Evolutionary conservation across 2,797 vertebrate species (phyloP).

Genomic region (Ctenochaetus hawaiiensis): DNA sequence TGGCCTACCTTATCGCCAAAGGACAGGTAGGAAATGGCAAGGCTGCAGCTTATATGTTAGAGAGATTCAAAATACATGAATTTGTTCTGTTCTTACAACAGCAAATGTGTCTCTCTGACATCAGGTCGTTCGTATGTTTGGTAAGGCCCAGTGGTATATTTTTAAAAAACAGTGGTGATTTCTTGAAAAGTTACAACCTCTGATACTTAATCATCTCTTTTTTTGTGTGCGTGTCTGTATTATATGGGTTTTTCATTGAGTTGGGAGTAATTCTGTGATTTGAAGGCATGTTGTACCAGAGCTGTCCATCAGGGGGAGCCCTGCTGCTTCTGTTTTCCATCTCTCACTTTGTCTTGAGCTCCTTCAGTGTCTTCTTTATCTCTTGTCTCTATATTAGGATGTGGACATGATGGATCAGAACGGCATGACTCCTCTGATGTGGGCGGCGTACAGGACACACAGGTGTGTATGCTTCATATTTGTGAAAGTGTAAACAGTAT

Average conservation of each 20-base stretch:
- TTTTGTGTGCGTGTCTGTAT: background rate
- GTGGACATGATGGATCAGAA: conserved; percentile 99
- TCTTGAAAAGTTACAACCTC: background rate
- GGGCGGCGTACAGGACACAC: conserved; percentile 98
- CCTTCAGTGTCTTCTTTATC: background rate
- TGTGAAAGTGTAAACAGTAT: too few relatives aligned
- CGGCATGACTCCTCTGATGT: conserved; percentile 99
- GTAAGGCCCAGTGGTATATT: background rate
- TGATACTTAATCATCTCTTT: background rate
- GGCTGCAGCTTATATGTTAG: background rate
- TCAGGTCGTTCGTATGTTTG: background rate
- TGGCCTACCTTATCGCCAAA: conserved; percentile 99
- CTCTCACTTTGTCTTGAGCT: background rate
- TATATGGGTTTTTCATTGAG: background rate
- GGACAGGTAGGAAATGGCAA: conserved; percentile 89
- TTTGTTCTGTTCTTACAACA: background rate
- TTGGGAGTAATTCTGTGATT: background rate
- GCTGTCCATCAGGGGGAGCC: conserved; percentile 66
- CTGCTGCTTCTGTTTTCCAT: background rate
- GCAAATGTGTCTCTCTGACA: fast-evolving
- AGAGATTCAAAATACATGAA: background rate
- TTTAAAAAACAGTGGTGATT: background rate
- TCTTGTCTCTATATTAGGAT: conserved; percentile 83
- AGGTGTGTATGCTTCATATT: conserved; percentile 83
- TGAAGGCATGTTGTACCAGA: background rate